phyloP scores from a whole-genome alignment of 2,113 vertebrate species.

The Xerus inauris region DNA sequence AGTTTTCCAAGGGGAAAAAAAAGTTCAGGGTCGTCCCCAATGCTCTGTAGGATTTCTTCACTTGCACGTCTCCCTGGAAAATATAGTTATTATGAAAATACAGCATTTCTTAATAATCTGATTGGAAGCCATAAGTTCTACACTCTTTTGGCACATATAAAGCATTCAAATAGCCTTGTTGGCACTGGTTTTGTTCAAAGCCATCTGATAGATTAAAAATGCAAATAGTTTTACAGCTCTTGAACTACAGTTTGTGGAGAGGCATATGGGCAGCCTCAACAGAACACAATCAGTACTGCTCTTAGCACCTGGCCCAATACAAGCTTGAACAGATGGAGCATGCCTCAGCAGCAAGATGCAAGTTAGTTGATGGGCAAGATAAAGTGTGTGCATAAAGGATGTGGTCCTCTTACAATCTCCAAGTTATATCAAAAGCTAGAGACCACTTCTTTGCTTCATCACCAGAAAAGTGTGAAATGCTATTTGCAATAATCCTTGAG shows the following conservation, averaged over 20 bases:
- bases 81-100: conserved; percentile 33
- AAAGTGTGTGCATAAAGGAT: not conserved
- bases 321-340: conserved; percentile 28
- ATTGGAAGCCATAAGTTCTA: not conserved
- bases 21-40: not conserved
- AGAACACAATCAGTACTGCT: conserved; percentile 37
- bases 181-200: conserved; percentile 60
- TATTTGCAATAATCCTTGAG: not conserved
- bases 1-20: conserved; percentile 47
- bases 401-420: not conserved
- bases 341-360: not conserved
- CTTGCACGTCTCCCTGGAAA: conserved; percentile 35
- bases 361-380: not conserved
- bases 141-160: conserved; percentile 64
- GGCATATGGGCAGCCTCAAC: conserved; percentile 25
- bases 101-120: conserved; percentile 46
- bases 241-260: conserved; percentile 30
- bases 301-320: conserved; percentile 39
- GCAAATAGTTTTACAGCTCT: conserved; percentile 57
- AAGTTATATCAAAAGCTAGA: not conserved
- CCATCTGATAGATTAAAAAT: conserved; percentile 55
- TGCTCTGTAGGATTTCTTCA: conserved; percentile 28
- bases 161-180: conserved; percentile 40
- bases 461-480: not conserved
- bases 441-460: not conserved